These are phyloP conservation scores for Kryptopterus vitreolus DNA, from an alignment of 2,797 vertebrate genomes.

Conservation along the genomic window DNA sequence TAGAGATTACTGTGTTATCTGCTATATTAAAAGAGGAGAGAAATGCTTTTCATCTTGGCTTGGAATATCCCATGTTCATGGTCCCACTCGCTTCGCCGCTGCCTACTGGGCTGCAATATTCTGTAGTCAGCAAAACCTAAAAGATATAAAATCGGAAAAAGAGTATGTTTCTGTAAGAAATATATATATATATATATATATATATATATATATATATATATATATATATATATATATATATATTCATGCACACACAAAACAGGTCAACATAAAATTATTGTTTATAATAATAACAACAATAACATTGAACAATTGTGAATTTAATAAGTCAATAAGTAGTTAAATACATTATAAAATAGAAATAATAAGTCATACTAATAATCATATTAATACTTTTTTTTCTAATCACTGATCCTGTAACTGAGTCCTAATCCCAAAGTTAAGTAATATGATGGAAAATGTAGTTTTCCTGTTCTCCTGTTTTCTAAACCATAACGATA, in stretches of 20 bases:
- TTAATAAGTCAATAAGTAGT: neutral
- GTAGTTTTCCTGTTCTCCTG: neutral
- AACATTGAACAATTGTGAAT: no score
- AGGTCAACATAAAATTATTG: no score
- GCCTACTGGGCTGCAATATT: neutral
- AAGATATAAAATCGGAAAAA: neutral
- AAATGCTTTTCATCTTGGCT: neutral
- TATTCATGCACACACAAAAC: no score
- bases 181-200: no score
- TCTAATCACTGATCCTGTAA: no score
- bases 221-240: no score
- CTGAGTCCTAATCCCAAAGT: neutral
- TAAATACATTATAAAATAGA: neutral
- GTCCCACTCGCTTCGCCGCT: neutral
- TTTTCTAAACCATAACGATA: neutral
- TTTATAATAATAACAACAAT: no score
- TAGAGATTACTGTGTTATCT: conserved; percentile 6
- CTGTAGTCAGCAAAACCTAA: neutral
- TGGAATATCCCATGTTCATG: neutral
- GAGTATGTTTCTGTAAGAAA: neutral
- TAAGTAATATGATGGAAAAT: neutral
- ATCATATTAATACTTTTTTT: neutral
- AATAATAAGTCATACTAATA: neutral
- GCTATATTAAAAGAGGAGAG: neutral
- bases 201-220: no score